Conservation (phyloP, 2,113 vertebrate species). For the Crocuta crocuta region DNA sequence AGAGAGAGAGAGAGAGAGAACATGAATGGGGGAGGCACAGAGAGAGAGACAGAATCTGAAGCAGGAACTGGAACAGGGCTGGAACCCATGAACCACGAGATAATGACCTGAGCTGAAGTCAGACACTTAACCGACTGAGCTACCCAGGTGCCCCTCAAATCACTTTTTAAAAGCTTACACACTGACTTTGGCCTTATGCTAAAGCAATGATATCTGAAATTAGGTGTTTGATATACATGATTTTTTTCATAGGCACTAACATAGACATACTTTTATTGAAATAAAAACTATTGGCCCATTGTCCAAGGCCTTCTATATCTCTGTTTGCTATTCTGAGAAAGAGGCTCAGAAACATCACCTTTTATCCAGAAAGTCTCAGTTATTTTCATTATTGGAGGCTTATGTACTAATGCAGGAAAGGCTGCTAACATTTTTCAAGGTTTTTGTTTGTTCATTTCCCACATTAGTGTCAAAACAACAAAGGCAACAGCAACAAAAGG, state of each 20-base stretch:
- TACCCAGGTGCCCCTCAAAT: not conserved
- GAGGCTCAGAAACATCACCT: not conserved
- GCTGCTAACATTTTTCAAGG: not conserved
- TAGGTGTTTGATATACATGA: not conserved
- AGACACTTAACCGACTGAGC: too few relatives aligned
- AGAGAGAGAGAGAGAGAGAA: too few relatives aligned
- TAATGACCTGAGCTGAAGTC: too few relatives aligned
- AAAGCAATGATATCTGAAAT: not conserved
- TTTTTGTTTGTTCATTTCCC: not conserved
- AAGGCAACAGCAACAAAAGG: not conserved
- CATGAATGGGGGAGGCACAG: too few relatives aligned
- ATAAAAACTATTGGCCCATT: not conserved
- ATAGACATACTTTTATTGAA: not conserved
- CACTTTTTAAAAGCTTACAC: slow-evolving; percentile 11
- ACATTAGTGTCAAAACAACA: not conserved
- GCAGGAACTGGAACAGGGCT: too few relatives aligned
- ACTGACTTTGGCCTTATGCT: not conserved
- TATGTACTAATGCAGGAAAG: not conserved
- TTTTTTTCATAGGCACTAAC: not conserved
- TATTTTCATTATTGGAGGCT: not conserved
- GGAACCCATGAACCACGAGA: too few relatives aligned
- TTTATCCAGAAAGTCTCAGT: not conserved
- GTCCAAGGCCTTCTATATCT: not conserved
- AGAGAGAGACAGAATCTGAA: too few relatives aligned
- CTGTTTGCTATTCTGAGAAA: not conserved